phyloP scores from a whole-genome alignment of 2,888 invertebrate genomes.

The Acleris cristana region DNA sequence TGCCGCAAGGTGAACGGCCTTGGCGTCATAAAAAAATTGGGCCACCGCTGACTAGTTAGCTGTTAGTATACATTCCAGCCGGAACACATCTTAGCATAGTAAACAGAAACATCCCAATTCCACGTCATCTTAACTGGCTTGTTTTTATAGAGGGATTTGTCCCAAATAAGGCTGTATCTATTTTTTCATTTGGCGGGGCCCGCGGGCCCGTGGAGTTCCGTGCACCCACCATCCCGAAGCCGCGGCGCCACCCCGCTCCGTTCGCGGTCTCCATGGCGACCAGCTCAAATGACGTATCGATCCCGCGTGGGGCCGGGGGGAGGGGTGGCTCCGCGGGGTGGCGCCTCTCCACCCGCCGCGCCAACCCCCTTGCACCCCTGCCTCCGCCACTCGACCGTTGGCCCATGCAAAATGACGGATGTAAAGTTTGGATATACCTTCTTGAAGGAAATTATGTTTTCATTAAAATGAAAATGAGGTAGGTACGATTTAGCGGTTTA shows the following conservation, averaged over 20 bases:
- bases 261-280: slow-evolving; percentile 84
- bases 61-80: neutral
- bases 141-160: slow-evolving; percentile 71
- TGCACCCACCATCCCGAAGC: slow-evolving; percentile 72
- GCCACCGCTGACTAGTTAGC: too few relatives aligned
- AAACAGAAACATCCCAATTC: slow-evolving; percentile 46
- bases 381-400: slow-evolving; percentile 79
- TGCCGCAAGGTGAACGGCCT: too few relatives aligned
- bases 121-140: slow-evolving; percentile 54
- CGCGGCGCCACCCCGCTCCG: slow-evolving; percentile 81
- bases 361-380: slow-evolving; percentile 71
- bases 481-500: slow-evolving; percentile 69
- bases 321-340: slow-evolving; percentile 65
- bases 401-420: slow-evolving; percentile 85
- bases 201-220: slow-evolving; percentile 69
- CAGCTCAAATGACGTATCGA: slow-evolving; percentile 84
- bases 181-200: slow-evolving; percentile 67
- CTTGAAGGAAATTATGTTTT: slow-evolving; percentile 82
- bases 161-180: slow-evolving; percentile 73
- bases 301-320: slow-evolving; percentile 75
- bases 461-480: slow-evolving; percentile 80
- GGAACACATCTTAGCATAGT: slow-evolving; percentile 25
- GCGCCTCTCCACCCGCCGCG: slow-evolving; percentile 79
- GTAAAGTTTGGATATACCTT: slow-evolving; percentile 83
- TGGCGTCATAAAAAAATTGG: too few relatives aligned